Conservation (phyloP, 2,888 invertebrate species). For the Germaria angustata region DNA sequence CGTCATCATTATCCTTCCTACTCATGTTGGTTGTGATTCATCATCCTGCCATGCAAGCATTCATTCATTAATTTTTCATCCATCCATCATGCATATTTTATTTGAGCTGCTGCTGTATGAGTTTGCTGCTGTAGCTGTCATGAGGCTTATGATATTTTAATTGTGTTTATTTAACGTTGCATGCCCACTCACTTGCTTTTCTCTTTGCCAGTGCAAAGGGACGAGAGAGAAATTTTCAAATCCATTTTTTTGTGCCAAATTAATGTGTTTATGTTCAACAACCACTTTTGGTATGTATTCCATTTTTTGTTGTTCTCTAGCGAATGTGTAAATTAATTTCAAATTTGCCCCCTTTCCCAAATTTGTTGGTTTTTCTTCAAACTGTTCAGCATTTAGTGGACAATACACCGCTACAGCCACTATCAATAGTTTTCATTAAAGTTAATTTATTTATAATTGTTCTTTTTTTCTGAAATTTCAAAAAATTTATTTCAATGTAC, state of each 20-base stretch:
- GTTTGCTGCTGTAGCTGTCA: conserved; percentile 23
- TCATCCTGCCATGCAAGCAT: conserved; percentile 14
- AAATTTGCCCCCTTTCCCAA: no score
- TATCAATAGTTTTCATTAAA: no score
- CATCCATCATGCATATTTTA: conserved; percentile 36
- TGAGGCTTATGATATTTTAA: conserved; percentile 58
- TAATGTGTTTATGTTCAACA: conserved; percentile 28
- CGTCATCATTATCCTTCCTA: conserved; percentile 1
- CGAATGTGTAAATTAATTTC: conserved; percentile 45
- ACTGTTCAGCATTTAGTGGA: no score
- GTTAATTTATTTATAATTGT: no score
- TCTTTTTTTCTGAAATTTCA: no score
- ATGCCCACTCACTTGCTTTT: neutral
- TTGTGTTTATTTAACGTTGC: conserved; percentile 60
- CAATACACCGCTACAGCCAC: no score
- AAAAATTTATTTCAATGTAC: no score
- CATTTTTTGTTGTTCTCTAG: neutral
- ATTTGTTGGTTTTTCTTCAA: no score
- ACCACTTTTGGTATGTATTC: conserved; percentile 6
- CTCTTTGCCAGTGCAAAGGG: neutral
- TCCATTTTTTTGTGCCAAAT: neutral
- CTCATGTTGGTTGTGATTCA: conserved; percentile 28
- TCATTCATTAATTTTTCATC: neutral
- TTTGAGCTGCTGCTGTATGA: conserved; percentile 1
- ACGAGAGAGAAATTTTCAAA: neutral